Conservation (phyloP, 2,113 vertebrate genomes). For the Triplophysa dalaica region DNA sequence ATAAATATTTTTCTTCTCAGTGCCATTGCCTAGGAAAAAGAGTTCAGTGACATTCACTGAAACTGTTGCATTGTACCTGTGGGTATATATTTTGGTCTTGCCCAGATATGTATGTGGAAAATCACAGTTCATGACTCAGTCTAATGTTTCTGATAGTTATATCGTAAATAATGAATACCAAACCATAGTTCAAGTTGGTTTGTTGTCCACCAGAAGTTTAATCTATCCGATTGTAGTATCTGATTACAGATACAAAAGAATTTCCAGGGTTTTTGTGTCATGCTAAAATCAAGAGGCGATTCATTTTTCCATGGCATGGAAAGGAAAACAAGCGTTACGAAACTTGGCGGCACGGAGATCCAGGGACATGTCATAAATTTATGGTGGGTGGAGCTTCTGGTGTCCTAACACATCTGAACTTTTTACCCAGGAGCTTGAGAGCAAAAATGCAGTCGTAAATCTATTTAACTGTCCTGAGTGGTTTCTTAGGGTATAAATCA, state of each 20-base stretch:
- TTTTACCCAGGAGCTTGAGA: constrained; percentile 63
- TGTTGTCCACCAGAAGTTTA: constrained; percentile 5
- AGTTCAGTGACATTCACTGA: background rate
- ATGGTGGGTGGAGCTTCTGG: constrained; percentile 60
- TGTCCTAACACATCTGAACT: constrained; percentile 65
- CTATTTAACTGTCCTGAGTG: constrained; percentile 34
- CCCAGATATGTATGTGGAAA: background rate
- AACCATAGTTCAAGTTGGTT: background rate
- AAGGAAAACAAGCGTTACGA: constrained; percentile 62
- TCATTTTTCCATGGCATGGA: constrained; percentile 51
- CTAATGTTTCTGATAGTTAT: background rate
- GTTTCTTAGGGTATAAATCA: constrained; percentile 32
- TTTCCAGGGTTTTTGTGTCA: constrained; percentile 49
- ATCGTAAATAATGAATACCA: background rate
- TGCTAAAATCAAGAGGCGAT: constrained; percentile 37
- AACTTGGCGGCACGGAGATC: constrained; percentile 60
- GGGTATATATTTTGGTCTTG: background rate
- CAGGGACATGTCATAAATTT: constrained; percentile 65
- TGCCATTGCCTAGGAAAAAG: background rate
- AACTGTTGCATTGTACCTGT: background rate
- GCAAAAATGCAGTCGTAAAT: constrained; percentile 61
- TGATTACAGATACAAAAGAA: constrained; percentile 48
- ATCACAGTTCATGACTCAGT: background rate
- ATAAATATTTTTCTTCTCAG: background rate
- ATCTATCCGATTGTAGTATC: constrained; percentile 25